Conservation (phyloP, 2,888 invertebrate genomes). For the Erebia epiphron region DNA sequence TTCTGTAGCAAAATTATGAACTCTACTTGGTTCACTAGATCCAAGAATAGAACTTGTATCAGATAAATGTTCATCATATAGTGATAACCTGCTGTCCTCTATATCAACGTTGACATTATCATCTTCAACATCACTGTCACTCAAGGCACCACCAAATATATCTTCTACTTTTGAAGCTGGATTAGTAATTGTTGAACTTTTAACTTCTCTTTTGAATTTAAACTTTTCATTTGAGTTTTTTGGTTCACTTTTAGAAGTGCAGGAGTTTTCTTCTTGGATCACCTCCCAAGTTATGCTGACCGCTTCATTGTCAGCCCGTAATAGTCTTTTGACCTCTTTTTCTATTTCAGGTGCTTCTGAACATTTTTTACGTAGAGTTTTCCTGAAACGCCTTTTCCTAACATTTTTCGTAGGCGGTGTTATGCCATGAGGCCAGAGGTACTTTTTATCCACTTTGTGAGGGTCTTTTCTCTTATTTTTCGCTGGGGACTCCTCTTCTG, state of each 20-base stretch:
- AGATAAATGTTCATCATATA: slow-evolving; percentile 86
- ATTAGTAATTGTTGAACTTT: slow-evolving; percentile 39
- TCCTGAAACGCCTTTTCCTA: slow-evolving; percentile 94
- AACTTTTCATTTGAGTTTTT: slow-evolving; percentile 59
- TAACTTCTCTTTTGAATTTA: slow-evolving; percentile 52
- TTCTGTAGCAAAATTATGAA: slow-evolving; percentile 53
- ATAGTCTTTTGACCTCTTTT: slow-evolving; percentile 96
- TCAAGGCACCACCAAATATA: slow-evolving; percentile 96
- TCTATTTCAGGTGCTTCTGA: slow-evolving; percentile 99
- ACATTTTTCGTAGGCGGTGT: slow-evolving; percentile 98
- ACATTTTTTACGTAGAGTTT: slow-evolving; percentile 97
- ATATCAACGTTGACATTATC: slow-evolving; percentile 90
- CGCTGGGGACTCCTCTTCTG: slow-evolving; percentile 89
- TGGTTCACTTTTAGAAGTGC: slow-evolving; percentile 53
- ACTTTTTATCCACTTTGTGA: slow-evolving; percentile 93
- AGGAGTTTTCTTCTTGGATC: slow-evolving; percentile 91
- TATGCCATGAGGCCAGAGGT: slow-evolving; percentile 96
- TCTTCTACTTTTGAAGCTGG: slow-evolving; percentile 81
- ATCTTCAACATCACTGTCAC: slow-evolving; percentile 93
- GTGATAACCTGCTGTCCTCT: slow-evolving; percentile 90
- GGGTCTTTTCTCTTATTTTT: slow-evolving; percentile 94
- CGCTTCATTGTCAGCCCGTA: slow-evolving; percentile 96
- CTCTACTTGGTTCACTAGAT: slow-evolving; percentile 42
- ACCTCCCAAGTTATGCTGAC: slow-evolving; percentile 94
- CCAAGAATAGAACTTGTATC: slow-evolving; percentile 77